Evolutionary conservation across 1,140 invertebrate species (phyloP).

Genomic region (Radopholus similis): DNA sequence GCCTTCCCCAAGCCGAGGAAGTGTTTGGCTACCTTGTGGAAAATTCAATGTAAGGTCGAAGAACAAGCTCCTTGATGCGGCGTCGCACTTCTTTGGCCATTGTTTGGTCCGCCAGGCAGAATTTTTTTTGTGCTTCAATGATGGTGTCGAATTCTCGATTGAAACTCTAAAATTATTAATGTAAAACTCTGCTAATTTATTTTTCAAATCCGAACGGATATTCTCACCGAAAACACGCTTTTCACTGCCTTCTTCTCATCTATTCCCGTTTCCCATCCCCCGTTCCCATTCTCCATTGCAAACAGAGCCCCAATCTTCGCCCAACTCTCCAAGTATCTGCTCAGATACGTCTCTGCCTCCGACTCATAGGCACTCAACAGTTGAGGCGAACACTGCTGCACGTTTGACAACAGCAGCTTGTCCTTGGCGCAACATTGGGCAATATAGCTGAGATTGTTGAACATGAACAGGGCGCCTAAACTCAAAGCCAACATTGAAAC

Average conservation of each 20-base stretch:
- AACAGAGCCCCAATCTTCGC: neutral
- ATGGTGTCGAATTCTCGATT: slow-evolving; percentile 45
- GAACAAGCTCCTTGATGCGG: slow-evolving; percentile 42
- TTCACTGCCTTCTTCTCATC: slow-evolving; percentile 15
- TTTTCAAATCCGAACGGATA: neutral
- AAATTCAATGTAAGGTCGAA: slow-evolving; percentile 41
- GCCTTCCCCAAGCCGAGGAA: too few relatives aligned
- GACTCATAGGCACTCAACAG: slow-evolving; percentile 28
- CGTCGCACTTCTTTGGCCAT: slow-evolving; percentile 27
- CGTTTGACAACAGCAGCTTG: slow-evolving; percentile 15
- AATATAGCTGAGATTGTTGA: slow-evolving; percentile 44
- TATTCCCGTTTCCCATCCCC: neutral
- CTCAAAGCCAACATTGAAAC: neutral
- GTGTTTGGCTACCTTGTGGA: slow-evolving; percentile 30
- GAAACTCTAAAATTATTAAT: too few relatives aligned
- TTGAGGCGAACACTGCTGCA: slow-evolving; percentile 21
- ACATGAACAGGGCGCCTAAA: slow-evolving; percentile 43
- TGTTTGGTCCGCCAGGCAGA: slow-evolving; percentile 26
- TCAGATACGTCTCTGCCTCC: slow-evolving; percentile 31
- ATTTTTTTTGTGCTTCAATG: slow-evolving; percentile 45
- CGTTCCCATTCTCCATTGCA: neutral
- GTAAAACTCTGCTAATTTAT: too few relatives aligned
- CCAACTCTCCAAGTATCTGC: slow-evolving; percentile 36
- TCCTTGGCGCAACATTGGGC: slow-evolving; percentile 23
- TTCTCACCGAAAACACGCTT: slow-evolving; percentile 6